Conservation (phyloP, 2,797 vertebrate species). For the Ceyx erithaca region DNA sequence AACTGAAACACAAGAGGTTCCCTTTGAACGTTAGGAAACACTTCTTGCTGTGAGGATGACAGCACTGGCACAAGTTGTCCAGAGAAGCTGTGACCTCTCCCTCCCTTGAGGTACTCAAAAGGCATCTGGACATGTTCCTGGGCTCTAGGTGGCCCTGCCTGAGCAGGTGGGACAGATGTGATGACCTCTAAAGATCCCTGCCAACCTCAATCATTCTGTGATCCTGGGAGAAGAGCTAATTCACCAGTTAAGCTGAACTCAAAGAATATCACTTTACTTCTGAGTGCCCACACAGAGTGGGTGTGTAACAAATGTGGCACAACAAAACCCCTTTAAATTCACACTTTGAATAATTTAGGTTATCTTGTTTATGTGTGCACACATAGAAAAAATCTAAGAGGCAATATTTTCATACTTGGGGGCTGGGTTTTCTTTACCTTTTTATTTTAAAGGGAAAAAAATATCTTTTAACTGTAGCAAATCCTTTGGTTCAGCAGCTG, state of each 20-base stretch:
- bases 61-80: neutral
- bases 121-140: neutral
- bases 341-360: neutral
- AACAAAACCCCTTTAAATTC: conserved; percentile 48
- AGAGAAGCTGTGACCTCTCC: neutral
- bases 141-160: neutral
- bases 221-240: neutral
- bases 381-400: neutral
- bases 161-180: neutral
- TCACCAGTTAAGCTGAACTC: neutral
- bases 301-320: conserved; percentile 6
- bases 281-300: neutral
- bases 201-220: neutral
- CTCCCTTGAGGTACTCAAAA: neutral
- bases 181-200: neutral
- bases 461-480: neutral
- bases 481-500: neutral
- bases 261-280: conserved; percentile 7
- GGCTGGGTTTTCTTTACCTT: neutral
- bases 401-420: neutral
- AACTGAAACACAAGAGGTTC: neutral
- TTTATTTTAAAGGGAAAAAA: neutral
- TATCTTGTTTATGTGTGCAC: neutral
- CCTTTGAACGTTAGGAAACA: neutral
- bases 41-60: neutral